Conservation (phyloP, 2,888 invertebrate species). For the Seira ritae region DNA sequence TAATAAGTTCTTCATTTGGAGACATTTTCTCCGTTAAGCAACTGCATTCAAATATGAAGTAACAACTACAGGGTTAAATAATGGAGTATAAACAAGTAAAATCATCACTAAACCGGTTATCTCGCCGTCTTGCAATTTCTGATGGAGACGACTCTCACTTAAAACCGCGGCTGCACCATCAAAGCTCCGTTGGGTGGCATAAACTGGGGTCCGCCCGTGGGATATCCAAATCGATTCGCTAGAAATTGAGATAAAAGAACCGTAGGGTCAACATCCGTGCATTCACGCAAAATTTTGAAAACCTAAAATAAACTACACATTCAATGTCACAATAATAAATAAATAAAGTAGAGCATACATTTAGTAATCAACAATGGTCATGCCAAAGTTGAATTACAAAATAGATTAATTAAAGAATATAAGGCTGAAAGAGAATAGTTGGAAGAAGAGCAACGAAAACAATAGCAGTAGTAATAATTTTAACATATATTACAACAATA, state of each 20-base stretch:
- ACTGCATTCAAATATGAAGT: too few species aligned
- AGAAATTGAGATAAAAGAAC: constrained; percentile 14
- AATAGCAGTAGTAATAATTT: constrained; percentile 32
- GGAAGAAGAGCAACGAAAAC: constrained; percentile 15
- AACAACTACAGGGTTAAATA: too few species aligned
- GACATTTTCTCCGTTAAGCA: too few species aligned
- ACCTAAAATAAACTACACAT: constrained; percentile 15
- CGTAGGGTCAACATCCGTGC: too few species aligned
- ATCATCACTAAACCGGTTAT: constrained; percentile 68
- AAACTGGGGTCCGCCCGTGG: constrained; percentile 39
- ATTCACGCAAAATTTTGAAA: neutral
- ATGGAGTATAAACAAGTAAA: constrained; percentile 47
- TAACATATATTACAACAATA: constrained; percentile 39
- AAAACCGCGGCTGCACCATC: constrained; percentile 60
- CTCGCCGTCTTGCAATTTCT: constrained; percentile 15
- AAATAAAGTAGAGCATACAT: constrained; percentile 27
- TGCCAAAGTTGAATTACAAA: constrained; percentile 40
- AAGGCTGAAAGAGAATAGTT: neutral
- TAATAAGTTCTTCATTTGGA: too few species aligned
- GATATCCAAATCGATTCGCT: constrained; percentile 61
- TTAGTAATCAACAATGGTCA: constrained; percentile 39
- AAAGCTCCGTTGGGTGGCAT: constrained; percentile 48
- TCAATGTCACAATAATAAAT: constrained; percentile 28
- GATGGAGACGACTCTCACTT: constrained; percentile 22
- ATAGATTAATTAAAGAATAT: neutral